These are phyloP conservation scores for Oryzias melastigma DNA, from an alignment of 2,113 vertebrate genomes.

Conservation along the genomic window DNA sequence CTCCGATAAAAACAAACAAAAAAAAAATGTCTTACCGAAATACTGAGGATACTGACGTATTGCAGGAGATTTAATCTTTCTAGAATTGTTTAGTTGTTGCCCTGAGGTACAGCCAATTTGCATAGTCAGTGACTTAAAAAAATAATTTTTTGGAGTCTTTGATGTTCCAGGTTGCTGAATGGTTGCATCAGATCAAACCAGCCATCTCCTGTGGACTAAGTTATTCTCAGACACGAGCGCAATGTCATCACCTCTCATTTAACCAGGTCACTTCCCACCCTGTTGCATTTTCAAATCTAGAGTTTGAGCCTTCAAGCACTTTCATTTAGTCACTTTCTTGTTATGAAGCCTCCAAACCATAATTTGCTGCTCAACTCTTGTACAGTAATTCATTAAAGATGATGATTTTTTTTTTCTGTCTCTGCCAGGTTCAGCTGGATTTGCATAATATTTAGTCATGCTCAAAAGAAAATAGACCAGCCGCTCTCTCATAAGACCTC, in stretches of 20 bases:
- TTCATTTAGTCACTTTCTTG: conserved; percentile 35
- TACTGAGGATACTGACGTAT: neutral
- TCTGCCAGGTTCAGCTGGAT: conserved; percentile 10
- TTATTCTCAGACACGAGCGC: conserved; percentile 29
- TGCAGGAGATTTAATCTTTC: neutral
- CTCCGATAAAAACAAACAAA: too few relatives aligned
- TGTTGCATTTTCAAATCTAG: conserved; percentile 30
- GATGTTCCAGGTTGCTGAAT: conserved; percentile 55
- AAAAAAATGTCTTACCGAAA: too few relatives aligned
- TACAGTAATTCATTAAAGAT: conserved; percentile 52
- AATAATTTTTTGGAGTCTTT: conserved; percentile 49
- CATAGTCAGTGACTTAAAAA: conserved; percentile 31
- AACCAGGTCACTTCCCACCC: conserved; percentile 31
- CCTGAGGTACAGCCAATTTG: conserved; percentile 32
- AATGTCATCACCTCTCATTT: conserved; percentile 26
- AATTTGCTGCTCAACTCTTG: conserved; percentile 40
- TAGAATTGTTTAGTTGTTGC: conserved; percentile 18
- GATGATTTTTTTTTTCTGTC: conserved; percentile 35
- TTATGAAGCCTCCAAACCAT: conserved; percentile 39
- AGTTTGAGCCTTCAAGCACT: conserved; percentile 7
- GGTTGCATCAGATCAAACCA: conserved; percentile 63
- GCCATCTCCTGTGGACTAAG: conserved; percentile 21
- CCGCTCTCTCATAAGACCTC: conserved; percentile 34
- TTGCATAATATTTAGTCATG: conserved; percentile 60
- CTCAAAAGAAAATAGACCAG: conserved; percentile 33